These are phyloP conservation scores for Meandrina meandrites DNA, from an alignment of 92 coral and sea anemone genomes.

Conservation along the genomic window DNA sequence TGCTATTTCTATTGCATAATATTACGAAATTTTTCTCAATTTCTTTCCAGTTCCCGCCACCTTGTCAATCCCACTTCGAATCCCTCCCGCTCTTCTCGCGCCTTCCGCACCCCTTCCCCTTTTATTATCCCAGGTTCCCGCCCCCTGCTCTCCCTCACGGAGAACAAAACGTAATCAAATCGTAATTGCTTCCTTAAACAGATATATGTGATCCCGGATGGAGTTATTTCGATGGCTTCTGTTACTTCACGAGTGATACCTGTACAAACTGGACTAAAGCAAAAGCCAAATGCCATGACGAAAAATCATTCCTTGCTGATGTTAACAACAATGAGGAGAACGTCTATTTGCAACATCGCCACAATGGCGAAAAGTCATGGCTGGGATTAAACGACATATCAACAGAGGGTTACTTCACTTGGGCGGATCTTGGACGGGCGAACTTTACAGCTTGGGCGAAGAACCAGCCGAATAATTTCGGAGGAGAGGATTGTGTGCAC, in stretches of 20 bases:
- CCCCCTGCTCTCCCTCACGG: too few species aligned
- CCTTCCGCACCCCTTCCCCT: too few species aligned
- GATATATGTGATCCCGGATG: constrained; percentile 1
- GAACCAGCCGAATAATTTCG: not conserved
- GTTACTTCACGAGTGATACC: constrained; percentile 13
- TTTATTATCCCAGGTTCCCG: too few species aligned
- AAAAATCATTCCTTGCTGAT: not conserved
- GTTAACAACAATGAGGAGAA: constrained; percentile 9
- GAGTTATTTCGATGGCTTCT: not conserved
- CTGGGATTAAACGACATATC: constrained; percentile 2
- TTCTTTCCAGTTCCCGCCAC: too few species aligned
- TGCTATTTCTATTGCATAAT: too few species aligned
- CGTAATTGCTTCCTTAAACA: not conserved
- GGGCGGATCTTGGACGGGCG: not conserved
- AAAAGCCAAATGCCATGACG: not conserved
- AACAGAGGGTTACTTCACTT: constrained; percentile 11
- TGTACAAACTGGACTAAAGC: constrained; percentile 5
- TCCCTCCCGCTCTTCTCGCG: too few species aligned
- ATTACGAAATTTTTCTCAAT: too few species aligned
- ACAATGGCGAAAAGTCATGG: constrained; percentile 5
- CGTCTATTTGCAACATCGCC: constrained; percentile 2
- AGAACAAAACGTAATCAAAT: not conserved
- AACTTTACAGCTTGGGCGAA: constrained; percentile 10
- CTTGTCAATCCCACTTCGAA: too few species aligned
- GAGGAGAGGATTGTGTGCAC: not conserved